Evolutionary conservation across 2,888 invertebrate species (phyloP).

Genomic region (Diarsia brunnea): DNA sequence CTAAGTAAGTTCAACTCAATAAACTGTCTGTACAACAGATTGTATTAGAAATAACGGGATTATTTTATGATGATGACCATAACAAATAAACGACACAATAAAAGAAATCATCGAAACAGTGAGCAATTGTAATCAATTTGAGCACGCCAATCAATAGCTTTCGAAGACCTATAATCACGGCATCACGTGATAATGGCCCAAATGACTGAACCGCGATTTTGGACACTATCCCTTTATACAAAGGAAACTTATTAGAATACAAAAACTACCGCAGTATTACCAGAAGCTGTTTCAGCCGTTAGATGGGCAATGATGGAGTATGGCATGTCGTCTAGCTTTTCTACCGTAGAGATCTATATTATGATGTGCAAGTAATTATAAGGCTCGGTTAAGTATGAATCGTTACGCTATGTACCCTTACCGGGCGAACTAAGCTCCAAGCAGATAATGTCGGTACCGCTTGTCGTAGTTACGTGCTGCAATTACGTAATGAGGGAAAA

Average conservation of each 20-base stretch:
- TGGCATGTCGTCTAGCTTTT: slow-evolving; percentile 50
- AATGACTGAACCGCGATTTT: slow-evolving; percentile 34
- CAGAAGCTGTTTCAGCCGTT: slow-evolving; percentile 36
- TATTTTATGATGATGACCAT: slow-evolving; percentile 1
- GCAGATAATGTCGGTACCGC: slow-evolving; percentile 50
- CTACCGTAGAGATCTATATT: slow-evolving; percentile 59
- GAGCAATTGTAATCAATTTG: slow-evolving; percentile 57
- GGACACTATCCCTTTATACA: neutral
- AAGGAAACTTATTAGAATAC: slow-evolving; percentile 20
- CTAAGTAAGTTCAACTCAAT: slow-evolving; percentile 1
- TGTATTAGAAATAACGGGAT: slow-evolving; percentile 1
- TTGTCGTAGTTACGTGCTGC: slow-evolving; percentile 22
- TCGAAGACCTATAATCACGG: slow-evolving; percentile 49
- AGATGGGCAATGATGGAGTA: slow-evolving; percentile 26
- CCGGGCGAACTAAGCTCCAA: slow-evolving; percentile 35
- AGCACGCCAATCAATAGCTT: slow-evolving; percentile 49
- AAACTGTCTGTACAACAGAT: slow-evolving; percentile 12
- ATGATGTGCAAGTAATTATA: slow-evolving; percentile 63
- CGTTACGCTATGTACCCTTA: slow-evolving; percentile 53
- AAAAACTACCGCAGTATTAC: slow-evolving; percentile 6
- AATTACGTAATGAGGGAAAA: slow-evolving; percentile 29
- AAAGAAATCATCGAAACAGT: slow-evolving; percentile 26
- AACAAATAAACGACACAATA: slow-evolving; percentile 5
- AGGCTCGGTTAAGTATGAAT: slow-evolving; percentile 44
- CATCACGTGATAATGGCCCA: slow-evolving; percentile 43